These are phyloP conservation scores for Cervus canadensis DNA, from an alignment of 2,113 vertebrate genomes.

Conservation along the genomic window DNA sequence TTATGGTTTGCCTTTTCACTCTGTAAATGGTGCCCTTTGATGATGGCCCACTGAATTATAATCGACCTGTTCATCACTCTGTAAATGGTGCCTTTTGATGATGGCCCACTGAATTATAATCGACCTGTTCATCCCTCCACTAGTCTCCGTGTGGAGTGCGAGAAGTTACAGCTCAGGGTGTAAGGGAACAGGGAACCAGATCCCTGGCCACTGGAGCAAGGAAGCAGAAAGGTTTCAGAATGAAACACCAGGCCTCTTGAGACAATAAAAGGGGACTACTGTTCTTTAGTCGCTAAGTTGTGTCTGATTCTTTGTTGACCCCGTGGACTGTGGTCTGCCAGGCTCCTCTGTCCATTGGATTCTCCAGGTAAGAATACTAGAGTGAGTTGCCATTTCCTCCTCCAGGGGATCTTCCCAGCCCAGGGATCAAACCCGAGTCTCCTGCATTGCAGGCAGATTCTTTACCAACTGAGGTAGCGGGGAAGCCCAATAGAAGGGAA, in stretches of 20 bases:
- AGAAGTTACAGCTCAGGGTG: fast-evolving
- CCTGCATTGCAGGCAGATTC: background rate
- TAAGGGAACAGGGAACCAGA: fast-evolving
- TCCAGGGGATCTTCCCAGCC: background rate
- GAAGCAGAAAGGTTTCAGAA: background rate
- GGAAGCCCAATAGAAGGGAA: background rate
- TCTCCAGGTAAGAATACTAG: background rate
- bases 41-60: fast-evolving
- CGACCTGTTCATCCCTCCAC: fast-evolving
- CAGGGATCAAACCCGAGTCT: fast-evolving
- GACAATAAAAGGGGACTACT: no score
- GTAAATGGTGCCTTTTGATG: background rate
- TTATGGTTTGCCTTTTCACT: background rate
- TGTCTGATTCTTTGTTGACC: fast-evolving
- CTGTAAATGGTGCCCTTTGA: no score
- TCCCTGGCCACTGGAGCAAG: fast-evolving
- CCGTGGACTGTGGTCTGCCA: background rate
- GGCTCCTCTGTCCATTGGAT: background rate
- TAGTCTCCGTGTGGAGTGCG: fast-evolving
- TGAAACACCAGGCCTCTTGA: background rate
- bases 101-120: fast-evolving
- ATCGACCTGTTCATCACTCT: no score
- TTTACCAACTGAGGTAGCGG: background rate
- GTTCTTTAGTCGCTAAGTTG: background rate
- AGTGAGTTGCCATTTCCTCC: background rate